Evolutionary conservation across 1,140 invertebrate genomes (phyloP).

Genomic region (Drosophila ananassae): DNA sequence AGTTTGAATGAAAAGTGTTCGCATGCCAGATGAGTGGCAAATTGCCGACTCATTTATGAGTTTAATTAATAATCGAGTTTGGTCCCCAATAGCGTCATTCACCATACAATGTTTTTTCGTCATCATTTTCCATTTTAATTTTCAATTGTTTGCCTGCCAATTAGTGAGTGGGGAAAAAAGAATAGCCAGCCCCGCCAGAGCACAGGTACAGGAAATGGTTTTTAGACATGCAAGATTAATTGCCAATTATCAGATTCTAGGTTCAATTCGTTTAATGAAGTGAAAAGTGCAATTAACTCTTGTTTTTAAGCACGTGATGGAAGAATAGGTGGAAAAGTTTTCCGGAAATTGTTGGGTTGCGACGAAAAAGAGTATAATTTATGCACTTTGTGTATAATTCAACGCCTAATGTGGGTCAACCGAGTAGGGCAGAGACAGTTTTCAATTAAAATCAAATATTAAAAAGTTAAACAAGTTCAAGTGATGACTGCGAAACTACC

Average conservation of each 20-base stretch:
- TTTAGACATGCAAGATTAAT: constrained; percentile 62
- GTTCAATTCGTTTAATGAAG: constrained; percentile 47
- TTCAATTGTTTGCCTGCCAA: constrained; percentile 43
- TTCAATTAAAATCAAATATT: constrained; percentile 44
- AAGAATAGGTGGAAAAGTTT: not conserved
- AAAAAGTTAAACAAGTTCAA: constrained; percentile 32
- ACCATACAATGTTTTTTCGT: not conserved
- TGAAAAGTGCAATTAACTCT: constrained; percentile 40
- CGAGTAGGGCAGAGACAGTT: not conserved
- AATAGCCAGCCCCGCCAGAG: constrained; percentile 4
- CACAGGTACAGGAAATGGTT: constrained; percentile 24
- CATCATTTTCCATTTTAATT: constrained; percentile 22
- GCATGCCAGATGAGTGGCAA: constrained; percentile 37
- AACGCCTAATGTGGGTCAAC: not conserved
- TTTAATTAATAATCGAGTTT: constrained; percentile 55
- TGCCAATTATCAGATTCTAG: constrained; percentile 47
- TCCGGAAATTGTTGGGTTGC: not conserved
- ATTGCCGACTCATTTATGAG: constrained; percentile 45
- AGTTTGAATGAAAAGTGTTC: constrained; percentile 41
- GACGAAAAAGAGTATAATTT: not conserved
- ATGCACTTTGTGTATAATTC: no score
- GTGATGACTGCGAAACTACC: constrained; percentile 32
- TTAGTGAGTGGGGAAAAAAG: constrained; percentile 35
- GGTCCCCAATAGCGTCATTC: not conserved
- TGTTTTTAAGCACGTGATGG: constrained; percentile 1